Base-by-base conservation (phyloP, 2,888 invertebrate species). In the Ganaspis brasiliensis region DNA sequence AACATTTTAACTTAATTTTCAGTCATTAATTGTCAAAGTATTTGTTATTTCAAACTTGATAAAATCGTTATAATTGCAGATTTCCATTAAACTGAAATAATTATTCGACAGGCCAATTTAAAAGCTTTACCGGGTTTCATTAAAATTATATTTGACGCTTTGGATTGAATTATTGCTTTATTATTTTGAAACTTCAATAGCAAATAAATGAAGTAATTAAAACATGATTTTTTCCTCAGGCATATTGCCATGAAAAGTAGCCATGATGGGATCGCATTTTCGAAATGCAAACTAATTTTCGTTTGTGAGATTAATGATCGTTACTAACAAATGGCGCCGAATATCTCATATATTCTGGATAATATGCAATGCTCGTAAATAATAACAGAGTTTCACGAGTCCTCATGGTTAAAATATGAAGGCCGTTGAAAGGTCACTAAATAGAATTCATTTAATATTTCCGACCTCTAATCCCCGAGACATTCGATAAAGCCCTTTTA, bases 201-300 rank as follows among this genome's bases (percentile, higher is more conserved):
- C 40, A 9, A 9, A 12, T 16, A 14, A 45, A 24, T 24, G 14
- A n/a, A 45, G 67, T n/a, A 24, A 67, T 21, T 26, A n/a, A 45
- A 45, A 45, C n/a, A 37, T 40, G 31, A 67, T 59, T 59, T 31
- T 45, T 16, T 16, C 31, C 59, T 3, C n/a, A 3, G n/a, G 31
- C 31, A 31, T 59, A 31, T 59, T 26, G 31, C 26, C 1, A 3
- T n/a, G 26, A 6, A 31, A 59, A 31, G n/a, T 31, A 26, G 59
- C n/a, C 26, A 1, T 26, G n/a, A n/a, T 26, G 8, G 74, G n/a
- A n/a, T 26, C 8, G 74, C 79, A 83, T 84, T 88, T 88, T 86
- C 83, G 82, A 86, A 88, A 88, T 83, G 86, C 85, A 84, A 88
- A 87, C 86, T 86, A 87, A 87, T 88, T 88, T 88, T 87, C 85